Conservation (phyloP, 2,888 invertebrate genomes). For the Thysanoteuthis rhombus region DNA sequence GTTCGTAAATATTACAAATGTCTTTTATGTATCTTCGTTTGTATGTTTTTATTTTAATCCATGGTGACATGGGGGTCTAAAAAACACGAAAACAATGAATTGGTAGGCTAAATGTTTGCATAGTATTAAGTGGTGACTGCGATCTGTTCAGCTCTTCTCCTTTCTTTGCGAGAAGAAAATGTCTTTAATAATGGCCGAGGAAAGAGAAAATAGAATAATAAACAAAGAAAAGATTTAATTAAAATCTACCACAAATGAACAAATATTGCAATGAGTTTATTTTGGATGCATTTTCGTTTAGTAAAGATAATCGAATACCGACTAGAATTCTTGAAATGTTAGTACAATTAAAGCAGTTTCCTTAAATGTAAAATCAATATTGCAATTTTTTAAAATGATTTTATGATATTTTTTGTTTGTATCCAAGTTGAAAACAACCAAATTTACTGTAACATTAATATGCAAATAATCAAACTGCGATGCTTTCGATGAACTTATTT, state of each 20-base stretch:
- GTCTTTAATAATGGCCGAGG: not conserved
- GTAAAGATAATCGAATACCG: too few relatives aligned
- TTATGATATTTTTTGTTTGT: too few relatives aligned
- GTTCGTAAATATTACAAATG: slow-evolving; percentile 12
- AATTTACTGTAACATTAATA: too few relatives aligned
- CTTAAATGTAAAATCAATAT: too few relatives aligned
- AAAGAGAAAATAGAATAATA: not conserved
- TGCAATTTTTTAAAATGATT: too few relatives aligned
- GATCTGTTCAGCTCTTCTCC: not conserved
- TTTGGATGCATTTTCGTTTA: not conserved
- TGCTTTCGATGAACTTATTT: too few relatives aligned
- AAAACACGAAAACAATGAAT: not conserved
- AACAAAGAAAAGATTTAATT: not conserved
- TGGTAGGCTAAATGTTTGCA: not conserved
- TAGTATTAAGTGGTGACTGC: not conserved
- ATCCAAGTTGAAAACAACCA: too few relatives aligned
- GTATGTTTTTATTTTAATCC: not conserved
- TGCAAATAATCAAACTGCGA: too few relatives aligned
- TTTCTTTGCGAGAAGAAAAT: not conserved
- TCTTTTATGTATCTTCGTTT: not conserved
- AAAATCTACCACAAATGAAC: not conserved
- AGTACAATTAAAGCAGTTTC: too few relatives aligned
- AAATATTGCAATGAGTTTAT: not conserved
- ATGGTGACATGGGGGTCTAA: not conserved
- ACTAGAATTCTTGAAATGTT: too few relatives aligned